These are phyloP conservation scores for Sinosuthora webbiana DNA, from an alignment of 2,113 vertebrate genomes.

Conservation along the genomic window DNA sequence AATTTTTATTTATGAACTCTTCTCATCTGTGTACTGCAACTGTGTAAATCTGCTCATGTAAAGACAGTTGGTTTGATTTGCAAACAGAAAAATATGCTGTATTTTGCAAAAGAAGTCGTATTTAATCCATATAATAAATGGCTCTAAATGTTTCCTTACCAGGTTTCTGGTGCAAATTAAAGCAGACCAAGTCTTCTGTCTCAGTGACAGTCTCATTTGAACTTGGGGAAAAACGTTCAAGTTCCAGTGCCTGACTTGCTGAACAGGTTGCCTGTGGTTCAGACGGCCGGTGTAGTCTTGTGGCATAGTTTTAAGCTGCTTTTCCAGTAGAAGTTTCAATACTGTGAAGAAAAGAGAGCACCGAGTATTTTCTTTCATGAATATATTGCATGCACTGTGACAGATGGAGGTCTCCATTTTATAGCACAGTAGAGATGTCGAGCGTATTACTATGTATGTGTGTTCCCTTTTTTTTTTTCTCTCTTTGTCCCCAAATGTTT, in stretches of 20 bases:
- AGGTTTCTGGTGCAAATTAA: conserved; percentile 70
- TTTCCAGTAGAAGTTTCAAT: conserved; percentile 62
- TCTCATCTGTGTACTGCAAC: conserved; percentile 65
- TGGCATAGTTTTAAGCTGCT: conserved; percentile 68
- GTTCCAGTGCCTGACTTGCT: conserved; percentile 72
- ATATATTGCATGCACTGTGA: conserved; percentile 71
- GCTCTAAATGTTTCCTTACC: conserved; percentile 71
- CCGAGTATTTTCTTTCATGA: conserved; percentile 54
- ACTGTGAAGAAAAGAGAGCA: conserved; percentile 57
- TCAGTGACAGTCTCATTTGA: conserved; percentile 56
- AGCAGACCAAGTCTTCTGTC: conserved; percentile 68
- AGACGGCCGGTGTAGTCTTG: conserved; percentile 62
- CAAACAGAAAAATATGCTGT: conserved; percentile 64
- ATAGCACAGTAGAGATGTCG: conserved; percentile 58
- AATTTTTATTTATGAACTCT: conserved; percentile 82
- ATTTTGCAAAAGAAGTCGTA: conserved; percentile 65
- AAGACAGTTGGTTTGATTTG: conserved; percentile 71
- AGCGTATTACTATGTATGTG: conserved; percentile 31
- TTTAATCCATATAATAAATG: conserved; percentile 73
- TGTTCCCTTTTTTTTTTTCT: background rate
- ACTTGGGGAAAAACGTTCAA: conserved; percentile 52
- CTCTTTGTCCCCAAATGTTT: background rate
- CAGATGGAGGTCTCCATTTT: conserved; percentile 41
- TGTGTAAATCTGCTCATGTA: conserved; percentile 71
- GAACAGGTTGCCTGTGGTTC: conserved; percentile 67